Base-by-base conservation (phyloP, 2,888 invertebrate species). In the Eugnorisma glareosa region DNA sequence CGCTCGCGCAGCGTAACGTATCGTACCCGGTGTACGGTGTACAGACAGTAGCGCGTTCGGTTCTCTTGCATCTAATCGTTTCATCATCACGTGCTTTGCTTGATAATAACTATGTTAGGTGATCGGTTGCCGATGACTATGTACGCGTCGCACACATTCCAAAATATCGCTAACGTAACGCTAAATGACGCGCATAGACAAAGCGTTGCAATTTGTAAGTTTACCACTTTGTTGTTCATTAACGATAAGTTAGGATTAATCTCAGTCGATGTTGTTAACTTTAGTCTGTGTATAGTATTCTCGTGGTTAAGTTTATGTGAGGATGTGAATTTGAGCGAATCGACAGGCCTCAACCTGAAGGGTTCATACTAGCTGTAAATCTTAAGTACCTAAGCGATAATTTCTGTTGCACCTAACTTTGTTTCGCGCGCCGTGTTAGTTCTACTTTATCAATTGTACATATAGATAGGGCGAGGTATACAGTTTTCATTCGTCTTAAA, bases 191-290 rank as follows among this genome's bases (percentile, higher is more conserved):
- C 93, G 93, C 92, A 91, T 91, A 93, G 88, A 89, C 89, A 88
- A 90, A 92, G 94, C 95, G 94, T 93, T 93, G 91, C 94, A 92
- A 90, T 92, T 93, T 95, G 93, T 95, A 94, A 94, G 94, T 96
- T 96, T 95, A 96, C 96, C 96, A 96, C 96, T 95, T 94, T 96
- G 96, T 95, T 96, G 96, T 96, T 96, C 96, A 96, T 96, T 96
- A 96, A 94, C 93, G 94, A 93, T 96, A 96, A 96, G 96, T 94
- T 96, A 96, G 96, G 90, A 94, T 94, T 96, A 96, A 96, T 95
- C 94, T 96, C 95, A 95, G 94, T 96, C 93, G 95, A 95, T 95
- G 95, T 96, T 94, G 95, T 95, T 94, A 92, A 93, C 92, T 94
- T 94, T 94, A 95, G 94, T 96, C 93, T 95, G 95, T 96, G 95